A percentile compares a stretch with the other conserved stretches of the same genome.
phyloP scores from a whole-genome alignment of 2,888 invertebrate genomes.

The Dolomedes plantarius region DNA sequence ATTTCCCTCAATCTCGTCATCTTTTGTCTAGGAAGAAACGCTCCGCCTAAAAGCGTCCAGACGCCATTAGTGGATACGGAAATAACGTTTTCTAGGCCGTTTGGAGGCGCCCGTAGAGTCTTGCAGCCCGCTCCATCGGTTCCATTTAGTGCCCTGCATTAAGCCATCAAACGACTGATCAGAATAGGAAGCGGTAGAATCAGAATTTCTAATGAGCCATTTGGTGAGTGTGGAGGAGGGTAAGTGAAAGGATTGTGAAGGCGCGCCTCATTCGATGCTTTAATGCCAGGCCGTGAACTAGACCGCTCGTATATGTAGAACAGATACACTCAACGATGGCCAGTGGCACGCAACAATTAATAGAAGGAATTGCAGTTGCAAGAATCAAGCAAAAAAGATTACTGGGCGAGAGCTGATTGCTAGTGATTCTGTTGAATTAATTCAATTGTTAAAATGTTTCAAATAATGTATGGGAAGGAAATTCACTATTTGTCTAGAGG shows the following conservation, averaged over 20 bases:
- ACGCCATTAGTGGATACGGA: constrained; percentile 44
- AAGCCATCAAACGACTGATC: constrained; percentile 55
- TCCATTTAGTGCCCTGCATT: constrained; percentile 45
- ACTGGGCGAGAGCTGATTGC: constrained; percentile 21
- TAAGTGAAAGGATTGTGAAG: constrained; percentile 20
- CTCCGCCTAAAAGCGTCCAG: constrained; percentile 8
- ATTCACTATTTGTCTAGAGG: too few species aligned
- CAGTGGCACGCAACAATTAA: constrained; percentile 49
- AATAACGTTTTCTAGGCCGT: constrained; percentile 39
- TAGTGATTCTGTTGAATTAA: background rate
- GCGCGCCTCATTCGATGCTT: constrained; percentile 39
- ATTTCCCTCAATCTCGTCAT: constrained; percentile 28
- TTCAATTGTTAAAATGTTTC: constrained; percentile 8
- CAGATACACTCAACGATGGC: constrained; percentile 29
- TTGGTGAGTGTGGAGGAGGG: background rate
- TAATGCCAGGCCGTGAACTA: constrained; percentile 24
- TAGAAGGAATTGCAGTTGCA: constrained; percentile 12
- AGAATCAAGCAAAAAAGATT: constrained; percentile 11
- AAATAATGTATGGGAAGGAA: too few species aligned
- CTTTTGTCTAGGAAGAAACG: constrained; percentile 42
- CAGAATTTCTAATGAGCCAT: constrained; percentile 59
- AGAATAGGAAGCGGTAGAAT: constrained; percentile 29
- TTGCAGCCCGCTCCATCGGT: constrained; percentile 18
- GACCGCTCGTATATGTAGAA: constrained; percentile 20
- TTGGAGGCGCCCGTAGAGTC: constrained; percentile 9